Percentiles rank a stretch among this genome's conserved stretches.
Conservation (phyloP, 2,797 vertebrate species). For the Chelon labrosus region DNA sequence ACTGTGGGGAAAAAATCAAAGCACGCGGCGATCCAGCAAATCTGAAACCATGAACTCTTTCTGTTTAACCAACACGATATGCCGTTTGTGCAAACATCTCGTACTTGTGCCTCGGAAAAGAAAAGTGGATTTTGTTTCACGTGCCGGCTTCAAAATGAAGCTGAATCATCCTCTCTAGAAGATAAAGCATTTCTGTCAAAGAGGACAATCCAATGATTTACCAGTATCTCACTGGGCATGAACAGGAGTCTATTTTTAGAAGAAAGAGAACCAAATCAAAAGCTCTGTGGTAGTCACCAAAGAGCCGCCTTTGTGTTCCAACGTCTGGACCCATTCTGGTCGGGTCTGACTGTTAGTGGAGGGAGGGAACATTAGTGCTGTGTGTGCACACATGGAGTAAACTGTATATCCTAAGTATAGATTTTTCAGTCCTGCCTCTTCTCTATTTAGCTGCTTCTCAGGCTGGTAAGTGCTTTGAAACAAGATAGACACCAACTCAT, state of each 20-base stretch:
- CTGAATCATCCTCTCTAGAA: constrained; percentile 5
- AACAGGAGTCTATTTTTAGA: constrained; percentile 56
- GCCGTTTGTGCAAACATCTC: constrained; percentile 25
- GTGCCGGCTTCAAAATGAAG: constrained; percentile 10
- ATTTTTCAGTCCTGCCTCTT: not conserved
- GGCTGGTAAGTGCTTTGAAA: not conserved
- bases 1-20: constrained; percentile 13
- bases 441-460: not conserved
- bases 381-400: not conserved
- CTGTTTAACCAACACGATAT: constrained; percentile 19
- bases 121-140: constrained; percentile 13
- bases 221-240: constrained; percentile 22
- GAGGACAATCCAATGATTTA: constrained; percentile 22
- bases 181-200: constrained; percentile 9
- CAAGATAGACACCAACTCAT: too few relatives aligned
- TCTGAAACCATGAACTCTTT: constrained; percentile 6
- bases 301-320: constrained; percentile 27
- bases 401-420: not conserved
- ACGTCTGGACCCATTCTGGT: constrained; percentile 25
- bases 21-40: constrained; percentile 17
- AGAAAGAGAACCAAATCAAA: constrained; percentile 45
- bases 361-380: not conserved
- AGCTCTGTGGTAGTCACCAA: constrained; percentile 8
- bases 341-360: constrained; percentile 22
- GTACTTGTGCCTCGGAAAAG: constrained; percentile 7